Percentiles rank a stretch among this genome's conserved stretches.
These are phyloP conservation scores for Lagopus muta DNA, from an alignment of 2,113 vertebrate genomes.

Conservation along the genomic window DNA sequence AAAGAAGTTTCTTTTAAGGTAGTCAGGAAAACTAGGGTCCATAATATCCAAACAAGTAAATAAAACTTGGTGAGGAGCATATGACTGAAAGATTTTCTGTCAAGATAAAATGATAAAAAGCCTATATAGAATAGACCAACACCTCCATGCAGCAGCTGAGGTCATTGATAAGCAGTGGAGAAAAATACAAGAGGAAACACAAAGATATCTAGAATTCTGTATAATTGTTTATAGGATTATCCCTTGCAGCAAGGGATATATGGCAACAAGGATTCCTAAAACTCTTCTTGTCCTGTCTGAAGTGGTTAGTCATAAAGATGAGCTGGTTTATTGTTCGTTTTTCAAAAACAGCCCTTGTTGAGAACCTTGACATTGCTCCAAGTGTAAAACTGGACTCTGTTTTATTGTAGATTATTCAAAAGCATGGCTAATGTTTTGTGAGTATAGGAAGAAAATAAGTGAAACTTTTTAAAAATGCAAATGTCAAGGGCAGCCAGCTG, in stretches of 20 bases:
- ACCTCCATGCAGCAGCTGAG: neutral
- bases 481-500: neutral
- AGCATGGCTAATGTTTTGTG: neutral
- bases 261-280: neutral
- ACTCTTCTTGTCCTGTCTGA: neutral
- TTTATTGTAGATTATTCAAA: neutral
- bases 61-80: neutral
- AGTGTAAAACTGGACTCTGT: neutral
- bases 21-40: neutral
- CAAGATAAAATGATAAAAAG: neutral
- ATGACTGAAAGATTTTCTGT: neutral
- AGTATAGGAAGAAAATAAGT: neutral
- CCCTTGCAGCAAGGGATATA: neutral
- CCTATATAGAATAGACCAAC: neutral
- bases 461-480: neutral
- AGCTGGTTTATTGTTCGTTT: neutral
- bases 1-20: neutral
- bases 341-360: fast-evolving
- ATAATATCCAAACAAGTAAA: neutral
- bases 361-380: neutral
- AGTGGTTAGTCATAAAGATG: neutral
- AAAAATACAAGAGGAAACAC: neutral
- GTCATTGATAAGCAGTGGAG: neutral
- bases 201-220: neutral
- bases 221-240: neutral